Evolutionary conservation across 1,140 invertebrate genomes (phyloP), one percentile per base, ranked within the genome.

Genomic region (Drosophila lowei): DNA sequence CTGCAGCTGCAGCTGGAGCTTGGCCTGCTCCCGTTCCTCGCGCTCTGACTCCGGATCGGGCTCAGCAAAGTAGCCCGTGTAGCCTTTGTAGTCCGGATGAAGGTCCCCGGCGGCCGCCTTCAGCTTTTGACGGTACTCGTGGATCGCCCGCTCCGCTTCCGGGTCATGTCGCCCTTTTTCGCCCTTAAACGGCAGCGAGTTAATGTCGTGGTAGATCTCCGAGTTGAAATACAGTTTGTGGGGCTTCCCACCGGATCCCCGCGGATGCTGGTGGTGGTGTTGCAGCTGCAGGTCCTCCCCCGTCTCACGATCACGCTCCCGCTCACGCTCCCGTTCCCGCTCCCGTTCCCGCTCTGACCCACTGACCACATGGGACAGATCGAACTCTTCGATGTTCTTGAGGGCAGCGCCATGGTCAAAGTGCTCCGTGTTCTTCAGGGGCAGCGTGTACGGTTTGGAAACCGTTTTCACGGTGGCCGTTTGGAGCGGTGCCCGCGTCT

Each of bases 121-220:
- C 3, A 79, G 38, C 48, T 91, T 90, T 43, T 84, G 72, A 0
- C 88, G 77, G 54, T 88, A 89, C n/a, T 90, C 85, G 6, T 68
- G 53, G 3, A 64, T 34, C 9, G 50, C 62, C 4, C 50, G 58
- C 64, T 78, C 56, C 21, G 34, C 41, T 16, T 61, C 56, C 41
- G 48, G 55, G 15, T 60, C 56, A 23, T 43, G 59, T 4, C 72
- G 76, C 23, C 68, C 21, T 56, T 88, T 84, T 6, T 90, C 77
- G 2, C 59, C 61, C 38, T 90, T 91, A 56, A 89, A 91, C 1
- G 89, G 79, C 75, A 91, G 15, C 1, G 90, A 79, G 38, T 91
- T 91, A 15, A 91, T 91, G 44, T 91, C 91, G 18, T 91, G 90
- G 66, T 91, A 91, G 30, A 89, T 91, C 23, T 91, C 88, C 6